Conservation (phyloP, 2,888 invertebrate genomes). For the Dynastes hyllus region DNA sequence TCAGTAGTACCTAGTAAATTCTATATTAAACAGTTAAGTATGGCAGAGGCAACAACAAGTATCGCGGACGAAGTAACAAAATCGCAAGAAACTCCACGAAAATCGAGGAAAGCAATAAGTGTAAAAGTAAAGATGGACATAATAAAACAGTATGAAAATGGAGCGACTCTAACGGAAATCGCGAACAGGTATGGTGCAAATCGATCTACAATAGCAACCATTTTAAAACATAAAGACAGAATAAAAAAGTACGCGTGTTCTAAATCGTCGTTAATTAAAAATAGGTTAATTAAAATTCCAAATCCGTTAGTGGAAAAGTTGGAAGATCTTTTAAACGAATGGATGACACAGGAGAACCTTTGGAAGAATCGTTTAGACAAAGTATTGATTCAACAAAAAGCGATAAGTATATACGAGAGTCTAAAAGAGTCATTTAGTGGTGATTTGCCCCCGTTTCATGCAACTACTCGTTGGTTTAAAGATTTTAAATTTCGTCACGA, state of each 20-base stretch:
- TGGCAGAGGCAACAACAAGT: too few relatives aligned
- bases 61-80: too few relatives aligned
- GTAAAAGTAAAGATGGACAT: constrained; percentile 24
- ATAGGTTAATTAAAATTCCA: constrained; percentile 1
- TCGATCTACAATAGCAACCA: constrained; percentile 21
- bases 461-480: constrained; percentile 6
- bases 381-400: not conserved
- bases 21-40: too few relatives aligned
- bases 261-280: constrained; percentile 6
- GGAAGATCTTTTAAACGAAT: not conserved
- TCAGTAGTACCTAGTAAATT: too few relatives aligned
- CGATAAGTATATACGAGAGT: not conserved
- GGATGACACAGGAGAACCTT: not conserved
- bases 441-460: constrained; percentile 8
- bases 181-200: not conserved
- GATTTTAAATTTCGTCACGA: not conserved
- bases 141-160: constrained; percentile 23
- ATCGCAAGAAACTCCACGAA: not conserved
- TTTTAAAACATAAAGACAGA: constrained; percentile 8
- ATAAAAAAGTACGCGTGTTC: constrained; percentile 3
- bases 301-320: constrained; percentile 14
- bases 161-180: constrained; percentile 8
- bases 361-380: too few relatives aligned
- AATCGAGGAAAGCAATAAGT: constrained; percentile 14
- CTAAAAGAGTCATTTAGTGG: constrained; percentile 3